Conservation (phyloP, 1,140 invertebrate species). For the Trichonephila inaurata region DNA sequence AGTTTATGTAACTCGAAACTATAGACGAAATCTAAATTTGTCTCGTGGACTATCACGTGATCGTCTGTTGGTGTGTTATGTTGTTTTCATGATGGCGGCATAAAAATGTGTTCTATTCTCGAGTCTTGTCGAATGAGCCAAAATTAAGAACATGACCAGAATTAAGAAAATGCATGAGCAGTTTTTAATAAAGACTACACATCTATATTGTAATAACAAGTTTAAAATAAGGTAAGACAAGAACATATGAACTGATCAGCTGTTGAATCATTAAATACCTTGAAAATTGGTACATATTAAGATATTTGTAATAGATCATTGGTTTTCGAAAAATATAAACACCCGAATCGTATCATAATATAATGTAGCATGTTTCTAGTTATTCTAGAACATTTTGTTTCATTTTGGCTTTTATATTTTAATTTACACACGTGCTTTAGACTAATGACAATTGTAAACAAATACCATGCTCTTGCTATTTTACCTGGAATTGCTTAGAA, state of each 20-base stretch:
- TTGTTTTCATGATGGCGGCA: slow-evolving; percentile 73
- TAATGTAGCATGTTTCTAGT: no score
- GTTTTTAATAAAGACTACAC: neutral
- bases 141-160: neutral
- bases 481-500: neutral
- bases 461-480: neutral
- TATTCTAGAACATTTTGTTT: neutral
- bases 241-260: neutral
- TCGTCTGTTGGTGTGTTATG: slow-evolving; percentile 60
- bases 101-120: neutral
- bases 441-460: slow-evolving; percentile 6
- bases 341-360: neutral
- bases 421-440: neutral
- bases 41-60: slow-evolving; percentile 76
- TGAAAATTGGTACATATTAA: neutral
- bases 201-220: neutral
- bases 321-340: neutral
- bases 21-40: slow-evolving; percentile 65
- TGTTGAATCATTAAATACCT: neutral
- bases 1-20: slow-evolving; percentile 67
- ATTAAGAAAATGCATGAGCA: neutral
- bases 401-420: neutral
- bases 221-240: slow-evolving; percentile 12
- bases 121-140: neutral
- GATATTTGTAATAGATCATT: neutral